Evolutionary conservation across 2,797 vertebrate species (phyloP), one percentile per base, ranked within the genome.

Genomic region (Crocidura indochinensis): DNA sequence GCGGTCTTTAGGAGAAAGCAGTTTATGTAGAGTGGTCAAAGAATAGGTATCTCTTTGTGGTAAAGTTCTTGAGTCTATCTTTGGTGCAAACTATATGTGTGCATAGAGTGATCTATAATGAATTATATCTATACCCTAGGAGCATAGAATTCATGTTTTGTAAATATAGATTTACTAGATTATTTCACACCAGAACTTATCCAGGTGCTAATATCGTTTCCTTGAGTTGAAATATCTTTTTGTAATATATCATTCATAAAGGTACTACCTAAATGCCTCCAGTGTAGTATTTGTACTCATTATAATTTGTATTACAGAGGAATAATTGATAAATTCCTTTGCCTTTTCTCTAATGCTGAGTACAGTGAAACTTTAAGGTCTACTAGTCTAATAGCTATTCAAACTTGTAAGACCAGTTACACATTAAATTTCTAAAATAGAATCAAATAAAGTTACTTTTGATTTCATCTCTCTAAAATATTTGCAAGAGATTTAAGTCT

Each of bases 171-270:
- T 82, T 71, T 92, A 93, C 77, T 87, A 62, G 6, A 89, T 73
- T 89, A 4, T 88, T 88, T 84, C 46, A 94, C 38, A 67, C 84
- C 26, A 92, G 60, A 87, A 72, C 62, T 92, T 83, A 68, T n/a
- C 83, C 76, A 91, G n/a, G 46, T 94, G 53, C 69, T 93, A 49
- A 74, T 92, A 87, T 53, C 10, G 88, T 84, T 93, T 91, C 31
- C 67, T 94, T 87, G 29, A 65, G 79, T 47, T 49, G 26, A 67
- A 84, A 4, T 90, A 47, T 74, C 44, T 87, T 92, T 88, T 56
- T 92, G 81, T 89, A 92, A 84, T 91, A 88, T 77, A 75, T 67
- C 77, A 76, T 79, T 68, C 69, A 53, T 72, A 77, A 92, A 78
- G 27, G 26, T 73, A 64, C 78, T 94, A 93, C 69, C 73, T 90